These are phyloP conservation scores for Leptopilina boulardi DNA, from an alignment of 1,140 invertebrate genomes.

Conservation along the genomic window DNA sequence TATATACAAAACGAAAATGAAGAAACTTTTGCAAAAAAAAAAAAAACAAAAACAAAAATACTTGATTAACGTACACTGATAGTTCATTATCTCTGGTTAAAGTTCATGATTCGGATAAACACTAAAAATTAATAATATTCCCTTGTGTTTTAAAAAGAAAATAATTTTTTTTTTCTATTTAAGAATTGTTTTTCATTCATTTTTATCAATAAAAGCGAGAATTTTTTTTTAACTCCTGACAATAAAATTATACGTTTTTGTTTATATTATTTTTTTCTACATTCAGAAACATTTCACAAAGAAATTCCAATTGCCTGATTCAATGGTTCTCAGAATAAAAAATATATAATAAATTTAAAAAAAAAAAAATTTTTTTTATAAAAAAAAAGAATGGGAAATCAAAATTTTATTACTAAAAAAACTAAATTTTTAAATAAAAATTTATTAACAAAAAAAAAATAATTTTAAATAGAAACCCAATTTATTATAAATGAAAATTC, in stretches of 20 bases:
- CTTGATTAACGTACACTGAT: conserved; percentile 18
- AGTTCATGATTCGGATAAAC: conserved; percentile 26
- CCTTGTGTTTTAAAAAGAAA: background rate
- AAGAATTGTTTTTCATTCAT: background rate
- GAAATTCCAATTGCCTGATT: too few species aligned
- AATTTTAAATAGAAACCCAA: background rate
- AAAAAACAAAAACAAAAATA: background rate
- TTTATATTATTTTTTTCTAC: too few species aligned
- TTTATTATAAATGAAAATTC: background rate
- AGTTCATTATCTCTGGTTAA: conserved; percentile 31
- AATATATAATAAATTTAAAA: too few species aligned
- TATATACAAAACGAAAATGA: background rate
- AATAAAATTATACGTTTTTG: too few species aligned
- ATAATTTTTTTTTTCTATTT: background rate
- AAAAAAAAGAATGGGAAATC: too few species aligned
- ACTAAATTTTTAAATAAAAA: too few species aligned
- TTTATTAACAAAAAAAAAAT: background rate
- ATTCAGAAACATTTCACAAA: too few species aligned
- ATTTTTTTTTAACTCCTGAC: too few species aligned
- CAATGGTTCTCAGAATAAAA: too few species aligned
- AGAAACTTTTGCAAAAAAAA: background rate
- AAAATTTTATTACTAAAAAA: too few species aligned
- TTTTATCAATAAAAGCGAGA: too few species aligned
- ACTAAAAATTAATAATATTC: background rate
- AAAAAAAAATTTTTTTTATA: too few species aligned